Evolutionary conservation across 2,888 invertebrate species (phyloP).

Genomic region (Micoletzkya japonica): DNA sequence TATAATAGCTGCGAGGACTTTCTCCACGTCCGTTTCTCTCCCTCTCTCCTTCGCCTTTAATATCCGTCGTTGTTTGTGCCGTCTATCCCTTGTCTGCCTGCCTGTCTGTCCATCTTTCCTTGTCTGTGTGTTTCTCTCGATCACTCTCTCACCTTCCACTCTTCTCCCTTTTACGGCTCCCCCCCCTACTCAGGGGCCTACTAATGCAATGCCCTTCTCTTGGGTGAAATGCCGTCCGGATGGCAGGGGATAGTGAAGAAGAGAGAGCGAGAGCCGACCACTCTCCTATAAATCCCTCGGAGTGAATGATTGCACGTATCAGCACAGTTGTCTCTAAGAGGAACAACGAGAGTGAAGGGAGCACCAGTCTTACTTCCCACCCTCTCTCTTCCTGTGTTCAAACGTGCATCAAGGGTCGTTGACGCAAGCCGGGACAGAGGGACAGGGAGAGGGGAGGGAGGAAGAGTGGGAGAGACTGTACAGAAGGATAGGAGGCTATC

Average conservation of each 20-base stretch:
- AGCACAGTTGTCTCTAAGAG: too few species aligned
- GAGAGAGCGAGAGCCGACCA: neutral
- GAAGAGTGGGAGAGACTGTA: neutral
- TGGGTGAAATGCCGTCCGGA: neutral
- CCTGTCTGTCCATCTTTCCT: neutral
- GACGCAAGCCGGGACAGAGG: neutral
- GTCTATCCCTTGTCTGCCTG: neutral
- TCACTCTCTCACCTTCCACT: too few species aligned
- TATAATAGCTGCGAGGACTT: too few species aligned
- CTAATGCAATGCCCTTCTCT: too few species aligned
- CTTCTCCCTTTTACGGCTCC: too few species aligned
- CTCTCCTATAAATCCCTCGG: too few species aligned
- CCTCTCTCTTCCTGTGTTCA: constrained; percentile 8
- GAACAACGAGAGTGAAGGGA: neutral
- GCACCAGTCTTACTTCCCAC: neutral
- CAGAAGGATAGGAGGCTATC: neutral
- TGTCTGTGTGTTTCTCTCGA: too few species aligned
- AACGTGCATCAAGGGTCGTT: neutral
- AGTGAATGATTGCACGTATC: too few species aligned
- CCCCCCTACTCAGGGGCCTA: too few species aligned
- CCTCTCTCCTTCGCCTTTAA: neutral
- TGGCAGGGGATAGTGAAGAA: neutral
- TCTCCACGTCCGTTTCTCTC: neutral
- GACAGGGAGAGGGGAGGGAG: neutral
- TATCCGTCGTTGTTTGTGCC: neutral